A percentile compares a stretch with the other conserved stretches of the same genome.
These are phyloP conservation scores for Cranoglanis bouderius DNA, from an alignment of 2,113 vertebrate genomes.

Conservation along the genomic window DNA sequence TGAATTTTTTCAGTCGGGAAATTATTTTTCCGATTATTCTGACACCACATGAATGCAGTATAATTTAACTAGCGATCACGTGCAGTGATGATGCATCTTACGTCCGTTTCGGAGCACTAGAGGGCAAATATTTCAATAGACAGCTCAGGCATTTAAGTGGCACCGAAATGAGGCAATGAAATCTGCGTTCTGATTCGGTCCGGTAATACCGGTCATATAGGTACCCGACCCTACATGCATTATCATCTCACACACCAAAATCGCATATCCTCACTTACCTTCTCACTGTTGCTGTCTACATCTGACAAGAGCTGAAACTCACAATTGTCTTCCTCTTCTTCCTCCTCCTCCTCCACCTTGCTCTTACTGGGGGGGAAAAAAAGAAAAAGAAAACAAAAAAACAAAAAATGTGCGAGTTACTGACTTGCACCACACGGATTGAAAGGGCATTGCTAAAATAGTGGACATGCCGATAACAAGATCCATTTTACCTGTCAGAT, in stretches of 20 bases:
- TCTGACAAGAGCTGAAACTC: constrained; percentile 86
- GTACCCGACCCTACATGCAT: no score
- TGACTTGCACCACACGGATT: background rate
- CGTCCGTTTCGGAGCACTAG: no score
- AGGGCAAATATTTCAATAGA: no score
- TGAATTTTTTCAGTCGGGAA: no score
- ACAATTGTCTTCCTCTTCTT: constrained; percentile 80
- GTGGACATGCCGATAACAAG: background rate
- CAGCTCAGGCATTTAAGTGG: no score
- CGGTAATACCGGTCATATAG: no score
- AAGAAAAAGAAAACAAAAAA: background rate
- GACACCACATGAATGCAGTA: no score
- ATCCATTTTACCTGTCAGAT: constrained; percentile 58
- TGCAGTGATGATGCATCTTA: no score
- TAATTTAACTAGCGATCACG: no score
- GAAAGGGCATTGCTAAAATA: background rate
- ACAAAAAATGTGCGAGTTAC: background rate
- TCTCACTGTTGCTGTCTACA: constrained; percentile 78
- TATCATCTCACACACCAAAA: background rate
- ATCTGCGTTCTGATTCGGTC: no score
- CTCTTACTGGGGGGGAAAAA: background rate
- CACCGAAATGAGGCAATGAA: no score
- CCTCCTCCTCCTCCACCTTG: constrained; percentile 64
- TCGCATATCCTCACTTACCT: constrained; percentile 66
- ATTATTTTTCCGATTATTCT: no score